Base-by-base conservation (phyloP, 2,888 invertebrate species). In the Matsumyia berberina region DNA sequence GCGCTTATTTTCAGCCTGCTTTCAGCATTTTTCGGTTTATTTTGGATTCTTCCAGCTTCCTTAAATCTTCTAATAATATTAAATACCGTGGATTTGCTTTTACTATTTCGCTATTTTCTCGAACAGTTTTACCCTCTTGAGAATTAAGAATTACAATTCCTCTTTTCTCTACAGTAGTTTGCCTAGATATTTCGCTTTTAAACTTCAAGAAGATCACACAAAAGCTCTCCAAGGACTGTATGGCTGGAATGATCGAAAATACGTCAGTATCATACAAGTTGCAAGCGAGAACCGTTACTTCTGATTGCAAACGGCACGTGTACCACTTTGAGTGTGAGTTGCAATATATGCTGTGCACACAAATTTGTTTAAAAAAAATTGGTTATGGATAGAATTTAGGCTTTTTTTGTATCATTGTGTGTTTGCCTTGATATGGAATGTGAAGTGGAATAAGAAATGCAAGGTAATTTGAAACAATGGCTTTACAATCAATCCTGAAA, bases 391-490 rank as follows among this genome's bases (percentile, higher is more conserved):
- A n/a, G n/a, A 11, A 37, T 37, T 11, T 37, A 4, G 37, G 37
- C n/a, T 37, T 37, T n/a, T 37, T 37, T 37, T 37, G 11, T 37
- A 37, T n/a, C 37, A 37, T 37, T 37, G n/a, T 37, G 37, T 37
- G 37, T 37, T 37, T 37, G 37, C 37, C 11, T 37, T 37, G 37
- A 37, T 37, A 37, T 37, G n/a, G 37, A 37, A n/a, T 37, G 37
- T 37, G n/a, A 37, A 37, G n/a, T 37, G n/a, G 37, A 37, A 37
- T 37, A 37, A 37, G 37, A 37, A 37, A 37, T 11, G 1, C 37
- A 37, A 37, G n/a, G n/a, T 37, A 37, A 37, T 37, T 37, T 37
- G n/a, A 37, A 37, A 37, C 37, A 37, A 37, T 37, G 37, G n/a
- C 11, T 37, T 37, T 37, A 37, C 37, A 37, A 37, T 11, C 37